phyloP scores from a whole-genome alignment of 2,113 vertebrate genomes.

The Gobiocypris rarus region DNA sequence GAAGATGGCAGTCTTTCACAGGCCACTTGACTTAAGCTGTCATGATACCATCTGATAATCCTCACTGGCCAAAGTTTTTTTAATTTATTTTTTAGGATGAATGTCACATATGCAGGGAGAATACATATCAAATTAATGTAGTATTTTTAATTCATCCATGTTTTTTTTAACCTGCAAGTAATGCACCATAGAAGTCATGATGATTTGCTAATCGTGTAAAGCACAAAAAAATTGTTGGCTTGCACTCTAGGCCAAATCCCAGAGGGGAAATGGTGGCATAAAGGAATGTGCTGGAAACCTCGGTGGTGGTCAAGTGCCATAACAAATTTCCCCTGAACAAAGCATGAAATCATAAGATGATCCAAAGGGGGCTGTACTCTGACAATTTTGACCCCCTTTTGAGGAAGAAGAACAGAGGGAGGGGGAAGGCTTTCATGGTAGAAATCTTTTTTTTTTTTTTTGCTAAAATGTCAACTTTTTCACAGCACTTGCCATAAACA shows the following conservation, averaged over 20 bases:
- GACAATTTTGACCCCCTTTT: slow-evolving; percentile 31
- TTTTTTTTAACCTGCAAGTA: slow-evolving; percentile 7
- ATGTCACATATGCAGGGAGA: slow-evolving; percentile 23
- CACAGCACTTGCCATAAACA: slow-evolving; percentile 33
- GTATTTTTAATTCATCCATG: slow-evolving; percentile 39
- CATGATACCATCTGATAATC: slow-evolving; percentile 56
- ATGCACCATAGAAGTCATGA: not conserved
- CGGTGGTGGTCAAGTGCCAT: not conserved
- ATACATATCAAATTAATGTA: slow-evolving; percentile 35
- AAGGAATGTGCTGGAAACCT: slow-evolving; percentile 23
- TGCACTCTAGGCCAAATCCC: not conserved
- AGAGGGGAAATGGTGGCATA: slow-evolving; percentile 4
- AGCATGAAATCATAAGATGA: slow-evolving; percentile 19
- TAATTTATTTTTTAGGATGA: slow-evolving; percentile 7
- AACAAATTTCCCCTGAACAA: not conserved
- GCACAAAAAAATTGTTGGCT: not conserved
- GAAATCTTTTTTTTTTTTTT: not conserved
- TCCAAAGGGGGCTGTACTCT: slow-evolving; percentile 23
- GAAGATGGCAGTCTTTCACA: slow-evolving; percentile 57
- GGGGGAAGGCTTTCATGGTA: not conserved
- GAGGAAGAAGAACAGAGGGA: not conserved
- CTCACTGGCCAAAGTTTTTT: slow-evolving; percentile 40
- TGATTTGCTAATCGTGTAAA: not conserved
- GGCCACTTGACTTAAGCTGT: slow-evolving; percentile 57
- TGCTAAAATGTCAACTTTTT: not conserved